Base-by-base conservation (phyloP, 1,140 invertebrate species). In the Drosophila santomea region DNA sequence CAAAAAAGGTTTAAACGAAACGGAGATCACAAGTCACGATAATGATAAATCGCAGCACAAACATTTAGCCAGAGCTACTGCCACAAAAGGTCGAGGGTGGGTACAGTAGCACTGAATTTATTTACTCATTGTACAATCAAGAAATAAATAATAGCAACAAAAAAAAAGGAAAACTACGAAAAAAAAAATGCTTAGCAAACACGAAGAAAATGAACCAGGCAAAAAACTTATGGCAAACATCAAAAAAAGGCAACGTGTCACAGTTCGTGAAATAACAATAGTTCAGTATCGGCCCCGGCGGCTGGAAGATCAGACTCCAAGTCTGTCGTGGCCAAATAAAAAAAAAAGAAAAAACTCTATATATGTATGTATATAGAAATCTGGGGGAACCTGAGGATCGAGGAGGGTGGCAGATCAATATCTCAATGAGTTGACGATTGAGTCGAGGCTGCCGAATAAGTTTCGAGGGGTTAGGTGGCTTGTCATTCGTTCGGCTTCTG, bases 241-340 rank as follows among this genome's bases (percentile, higher is more conserved):
- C 61, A 60, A 36, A 63, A 74, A 75, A 71, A 63, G 61, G 52
- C 52, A 90, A 89, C 85, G 85, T 89, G 85, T 89, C 85, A 90
- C 79, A 90, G 83, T 90, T 90, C 88, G 88, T 90, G 88, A 90
- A 90, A 90, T 90, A 90, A 90, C 88, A 90, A 90, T 91, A 91
- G 88, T 90, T 90, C 88, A 90, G 79, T 86, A 80, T 77, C 79
- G 71, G 76, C 76, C 63, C 69, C 73, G 77, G 61, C 80, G 77
- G 82, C 88, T 88, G 76, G 83, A 88, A 74, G 83, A 88, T 88
- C 83, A 79, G 61, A 48, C 64, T 55, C 47, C 17, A 58, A 63
- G 61, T 64, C 55, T 67, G 45, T 51, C 44, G 60, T 57, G 56
- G 74, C 47, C 54, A 54, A 62, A 32, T 8, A 55, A 35, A 39